Evolutionary conservation across 64 coral and sea anemone genomes (phyloP).

Genomic region (Stichodactyla helianthus): DNA sequence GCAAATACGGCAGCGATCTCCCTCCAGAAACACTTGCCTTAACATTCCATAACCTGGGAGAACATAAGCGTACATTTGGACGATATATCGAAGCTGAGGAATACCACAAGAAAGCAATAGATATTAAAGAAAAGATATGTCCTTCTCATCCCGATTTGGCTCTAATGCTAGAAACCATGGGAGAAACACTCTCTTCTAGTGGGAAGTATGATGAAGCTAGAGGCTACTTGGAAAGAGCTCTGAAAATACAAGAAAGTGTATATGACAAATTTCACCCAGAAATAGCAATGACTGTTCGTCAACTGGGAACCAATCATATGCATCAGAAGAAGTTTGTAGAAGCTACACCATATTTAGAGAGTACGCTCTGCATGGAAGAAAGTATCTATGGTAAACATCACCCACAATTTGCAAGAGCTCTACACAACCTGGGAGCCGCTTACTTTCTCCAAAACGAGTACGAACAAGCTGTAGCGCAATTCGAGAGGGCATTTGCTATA

Average conservation of each 20-base stretch:
- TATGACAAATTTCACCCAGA: neutral
- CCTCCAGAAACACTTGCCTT: neutral
- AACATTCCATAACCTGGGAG: neutral
- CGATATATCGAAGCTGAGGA: neutral
- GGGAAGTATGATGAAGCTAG: neutral
- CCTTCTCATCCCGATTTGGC: neutral
- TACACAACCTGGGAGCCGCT: neutral
- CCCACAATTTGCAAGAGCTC: neutral
- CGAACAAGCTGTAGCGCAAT: too few species aligned
- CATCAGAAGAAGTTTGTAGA: neutral
- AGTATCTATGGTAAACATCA: neutral
- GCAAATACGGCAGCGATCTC: neutral
- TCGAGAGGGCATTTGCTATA: too few species aligned
- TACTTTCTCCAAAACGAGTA: too few species aligned
- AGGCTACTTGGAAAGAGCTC: neutral
- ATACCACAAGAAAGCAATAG: neutral
- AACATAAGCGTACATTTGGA: neutral
- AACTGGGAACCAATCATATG: neutral
- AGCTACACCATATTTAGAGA: constrained; percentile 8
- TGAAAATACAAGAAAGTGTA: neutral
- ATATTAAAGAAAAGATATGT: neutral
- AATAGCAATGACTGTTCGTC: neutral
- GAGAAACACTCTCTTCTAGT: neutral
- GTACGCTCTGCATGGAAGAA: neutral
- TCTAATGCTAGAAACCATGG: neutral